Percentiles rank a stretch among this genome's conserved stretches.
Evolutionary conservation across 2,888 invertebrate genomes (phyloP).

Genomic region (Ischnus inquisitorius): DNA sequence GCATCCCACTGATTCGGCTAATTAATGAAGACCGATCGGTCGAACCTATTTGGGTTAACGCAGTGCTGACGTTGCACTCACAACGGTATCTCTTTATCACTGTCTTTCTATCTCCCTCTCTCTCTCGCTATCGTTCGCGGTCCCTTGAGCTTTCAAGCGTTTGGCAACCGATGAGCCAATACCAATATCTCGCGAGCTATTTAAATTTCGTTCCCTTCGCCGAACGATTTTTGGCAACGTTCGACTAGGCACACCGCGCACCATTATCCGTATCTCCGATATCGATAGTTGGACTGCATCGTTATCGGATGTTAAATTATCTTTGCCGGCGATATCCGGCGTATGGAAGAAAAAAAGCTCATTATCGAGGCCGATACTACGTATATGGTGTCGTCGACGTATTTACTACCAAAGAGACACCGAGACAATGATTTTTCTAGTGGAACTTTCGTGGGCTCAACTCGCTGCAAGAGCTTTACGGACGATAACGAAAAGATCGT

Average conservation of each 20-base stretch:
- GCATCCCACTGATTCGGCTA: conserved; percentile 74
- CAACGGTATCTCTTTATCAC: conserved; percentile 62
- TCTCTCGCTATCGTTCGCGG: too few species aligned
- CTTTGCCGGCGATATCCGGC: background rate
- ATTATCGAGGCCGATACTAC: background rate
- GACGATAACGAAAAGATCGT: too few species aligned
- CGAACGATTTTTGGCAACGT: conserved; percentile 39
- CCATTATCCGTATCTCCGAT: conserved; percentile 23
- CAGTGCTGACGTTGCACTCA: conserved; percentile 76
- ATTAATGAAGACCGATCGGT: conserved; percentile 83
- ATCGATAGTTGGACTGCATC: conserved; percentile 36
- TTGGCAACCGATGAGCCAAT: background rate
- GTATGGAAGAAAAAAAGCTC: background rate
- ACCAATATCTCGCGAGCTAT: conserved; percentile 14
- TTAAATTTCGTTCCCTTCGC: conserved; percentile 32
- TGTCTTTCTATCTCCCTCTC: conserved; percentile 31
- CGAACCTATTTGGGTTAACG: conserved; percentile 79
- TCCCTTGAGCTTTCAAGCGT: conserved; percentile 17
- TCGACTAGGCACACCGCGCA: conserved; percentile 3
- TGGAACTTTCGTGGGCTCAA: too few species aligned
- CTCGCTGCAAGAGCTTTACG: too few species aligned
- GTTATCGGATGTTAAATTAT: conserved; percentile 38
- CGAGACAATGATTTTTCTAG: too few species aligned
- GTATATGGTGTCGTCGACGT: background rate
- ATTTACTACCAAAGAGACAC: too few species aligned